Evolutionary conservation across 1,140 invertebrate species (phyloP), one percentile per base, ranked within the genome.

Genomic region (Heliothis virescens): DNA sequence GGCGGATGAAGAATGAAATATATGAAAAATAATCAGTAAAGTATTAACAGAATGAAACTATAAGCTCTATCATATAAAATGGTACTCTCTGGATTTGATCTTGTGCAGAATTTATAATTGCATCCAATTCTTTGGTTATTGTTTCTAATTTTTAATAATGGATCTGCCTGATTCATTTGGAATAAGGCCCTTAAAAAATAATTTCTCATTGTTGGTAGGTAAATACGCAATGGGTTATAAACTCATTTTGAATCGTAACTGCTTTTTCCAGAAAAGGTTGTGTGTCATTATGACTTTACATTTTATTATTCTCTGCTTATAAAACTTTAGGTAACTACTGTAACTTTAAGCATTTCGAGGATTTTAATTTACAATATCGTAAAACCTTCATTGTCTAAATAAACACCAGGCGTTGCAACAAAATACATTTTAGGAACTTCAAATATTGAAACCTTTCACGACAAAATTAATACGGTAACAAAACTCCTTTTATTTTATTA

Each of bases 401-500:
- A 67, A 67, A 67, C 41, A 67, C 16, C 41, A 48, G 48, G 48
- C 63, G 48, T 67, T 18, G 16, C n/a, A 41, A 48, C 41, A 41
- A 16, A 48, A 10, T 67, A 2, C 29, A 48, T 41, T 47, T 47
- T 48, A 67, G 18, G 13, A 71, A 71, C 41, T 48, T 47, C 52
- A 71, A 60, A 62, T 55, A 55, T 5, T 4, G 48, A 60, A 57
- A n/a, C 53, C 21, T 48, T 74, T 74, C 55, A 21, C 47, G 21
- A 71, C 26, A 52, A 69, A 69, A 67, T 57, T 57, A 69, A 78
- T 57, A 48, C 52, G n/a, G 13, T 53, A 57, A 67, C 72, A 67
- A 78, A 69, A 29, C 13, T 59, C 34, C 21, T 47, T 26, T 69
- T 59, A 78, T 65, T 76, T 76, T 76, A 76, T 76, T 52, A 53